Conservation (phyloP, 2,888 invertebrate genomes). For the Cheilosia variabilis region DNA sequence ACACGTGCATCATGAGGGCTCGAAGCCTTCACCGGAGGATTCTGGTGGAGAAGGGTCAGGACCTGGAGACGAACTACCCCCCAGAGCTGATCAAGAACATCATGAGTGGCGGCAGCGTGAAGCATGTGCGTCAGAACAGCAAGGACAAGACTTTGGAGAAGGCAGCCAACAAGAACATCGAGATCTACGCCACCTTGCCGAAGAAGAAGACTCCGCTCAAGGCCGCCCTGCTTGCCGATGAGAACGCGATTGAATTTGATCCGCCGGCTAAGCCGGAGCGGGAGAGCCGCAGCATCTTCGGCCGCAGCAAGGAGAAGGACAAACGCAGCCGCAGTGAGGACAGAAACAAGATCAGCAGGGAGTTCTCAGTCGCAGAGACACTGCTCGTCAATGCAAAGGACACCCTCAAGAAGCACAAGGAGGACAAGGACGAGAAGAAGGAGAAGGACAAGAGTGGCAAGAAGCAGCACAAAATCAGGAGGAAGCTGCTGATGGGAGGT, state of each 20-base stretch:
- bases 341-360: constrained; percentile 90
- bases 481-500: constrained; percentile 95
- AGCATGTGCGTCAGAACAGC: constrained; percentile 90
- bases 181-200: constrained; percentile 95
- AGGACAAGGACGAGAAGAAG: constrained; percentile 86
- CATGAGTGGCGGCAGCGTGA: constrained; percentile 89
- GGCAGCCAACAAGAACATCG: constrained; percentile 87
- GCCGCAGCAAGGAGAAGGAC: constrained; percentile 90
- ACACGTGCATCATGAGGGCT: constrained; percentile 96
- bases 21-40: constrained; percentile 93
- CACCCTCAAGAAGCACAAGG: constrained; percentile 86
- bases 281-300: constrained; percentile 88
- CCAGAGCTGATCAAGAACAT: constrained; percentile 87
- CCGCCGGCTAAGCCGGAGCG: constrained; percentile 86
- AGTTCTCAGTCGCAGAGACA: constrained; percentile 88
- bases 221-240: constrained; percentile 84
- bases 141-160: constrained; percentile 87
- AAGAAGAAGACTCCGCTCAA: constrained; percentile 91
- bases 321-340: constrained; percentile 94
- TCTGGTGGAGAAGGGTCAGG: constrained; percentile 87
- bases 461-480: constrained; percentile 94
- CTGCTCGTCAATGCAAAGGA: constrained; percentile 84
- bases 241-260: constrained; percentile 89
- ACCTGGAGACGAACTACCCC: constrained; percentile 83
- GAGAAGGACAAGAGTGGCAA: constrained; percentile 91